Percentiles rank a stretch among this genome's conserved stretches.
phyloP scores from a whole-genome alignment of 2,888 invertebrate species.

The Serripes groenlandicus region DNA sequence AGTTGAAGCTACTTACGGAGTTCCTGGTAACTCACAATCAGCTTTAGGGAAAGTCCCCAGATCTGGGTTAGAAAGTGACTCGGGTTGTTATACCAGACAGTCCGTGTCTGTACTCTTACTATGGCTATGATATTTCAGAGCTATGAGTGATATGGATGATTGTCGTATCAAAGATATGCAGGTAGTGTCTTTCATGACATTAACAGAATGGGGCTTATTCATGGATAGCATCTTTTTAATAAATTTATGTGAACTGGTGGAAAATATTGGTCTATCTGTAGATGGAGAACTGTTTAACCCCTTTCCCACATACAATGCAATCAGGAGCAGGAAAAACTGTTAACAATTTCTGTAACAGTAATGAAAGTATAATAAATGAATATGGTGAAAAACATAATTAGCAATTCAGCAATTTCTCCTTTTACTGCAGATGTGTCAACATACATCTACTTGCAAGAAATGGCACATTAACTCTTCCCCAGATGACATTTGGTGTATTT shows the following conservation, averaged over 20 bases:
- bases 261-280: too few relatives aligned
- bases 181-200: conserved; percentile 9
- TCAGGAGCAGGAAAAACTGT: too few relatives aligned
- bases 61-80: conserved; percentile 3
- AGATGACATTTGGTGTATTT: too few relatives aligned
- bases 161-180: conserved; percentile 15
- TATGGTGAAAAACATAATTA: too few relatives aligned
- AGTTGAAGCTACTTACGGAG: conserved; percentile 4
- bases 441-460: too few relatives aligned
- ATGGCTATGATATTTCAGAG: conserved; percentile 9
- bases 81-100: background rate
- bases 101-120: background rate
- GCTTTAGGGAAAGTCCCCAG: conserved; percentile 26
- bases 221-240: background rate
- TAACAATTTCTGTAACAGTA: too few relatives aligned
- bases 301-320: too few relatives aligned
- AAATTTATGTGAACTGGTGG: background rate
- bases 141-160: conserved; percentile 4
- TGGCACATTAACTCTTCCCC: too few relatives aligned
- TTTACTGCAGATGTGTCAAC: too few relatives aligned
- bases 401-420: too few relatives aligned
- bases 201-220: conserved; percentile 21
- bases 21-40: background rate
- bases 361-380: too few relatives aligned
- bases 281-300: too few relatives aligned